Conservation (phyloP, 2,888 invertebrate species). For the Megalurothrips usitatus region DNA sequence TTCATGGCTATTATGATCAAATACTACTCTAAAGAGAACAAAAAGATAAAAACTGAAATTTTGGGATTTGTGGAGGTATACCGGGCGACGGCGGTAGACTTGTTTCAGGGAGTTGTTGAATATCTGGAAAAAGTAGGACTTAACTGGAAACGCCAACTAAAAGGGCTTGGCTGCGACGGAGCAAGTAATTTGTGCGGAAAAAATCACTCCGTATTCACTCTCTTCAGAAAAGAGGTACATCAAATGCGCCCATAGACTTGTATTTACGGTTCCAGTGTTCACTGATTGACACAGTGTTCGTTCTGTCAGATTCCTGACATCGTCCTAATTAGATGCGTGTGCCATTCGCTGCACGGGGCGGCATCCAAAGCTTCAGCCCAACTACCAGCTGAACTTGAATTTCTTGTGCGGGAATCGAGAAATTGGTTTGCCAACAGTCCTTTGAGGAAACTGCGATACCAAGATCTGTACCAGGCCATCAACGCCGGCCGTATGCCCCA, state of each 20-base stretch:
- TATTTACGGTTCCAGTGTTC: background rate
- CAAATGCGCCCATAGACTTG: background rate
- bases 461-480: constrained; percentile 35
- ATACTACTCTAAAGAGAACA: constrained; percentile 36
- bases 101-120: constrained; percentile 33
- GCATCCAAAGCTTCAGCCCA: constrained; percentile 38
- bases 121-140: constrained; percentile 21
- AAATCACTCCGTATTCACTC: constrained; percentile 36
- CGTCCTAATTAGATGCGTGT: constrained; percentile 38
- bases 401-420: constrained; percentile 39
- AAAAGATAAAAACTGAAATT: constrained; percentile 38
- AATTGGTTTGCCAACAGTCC: constrained; percentile 40
- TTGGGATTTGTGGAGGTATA: constrained; percentile 37
- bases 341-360: constrained; percentile 40
- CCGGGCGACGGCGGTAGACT: constrained; percentile 34
- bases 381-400: constrained; percentile 39
- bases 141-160: constrained; percentile 35
- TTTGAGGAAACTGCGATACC: constrained; percentile 34
- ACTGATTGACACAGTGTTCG: background rate
- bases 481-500: constrained; percentile 31
- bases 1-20: constrained; percentile 38
- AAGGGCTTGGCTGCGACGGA: constrained; percentile 40
- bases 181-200: constrained; percentile 38
- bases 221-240: constrained; percentile 35
- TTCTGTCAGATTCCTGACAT: constrained; percentile 35